Percentiles rank a stretch among this genome's conserved stretches.
phyloP scores from a whole-genome alignment of 2,888 invertebrate genomes.

The Cryptosula pallasiana region DNA sequence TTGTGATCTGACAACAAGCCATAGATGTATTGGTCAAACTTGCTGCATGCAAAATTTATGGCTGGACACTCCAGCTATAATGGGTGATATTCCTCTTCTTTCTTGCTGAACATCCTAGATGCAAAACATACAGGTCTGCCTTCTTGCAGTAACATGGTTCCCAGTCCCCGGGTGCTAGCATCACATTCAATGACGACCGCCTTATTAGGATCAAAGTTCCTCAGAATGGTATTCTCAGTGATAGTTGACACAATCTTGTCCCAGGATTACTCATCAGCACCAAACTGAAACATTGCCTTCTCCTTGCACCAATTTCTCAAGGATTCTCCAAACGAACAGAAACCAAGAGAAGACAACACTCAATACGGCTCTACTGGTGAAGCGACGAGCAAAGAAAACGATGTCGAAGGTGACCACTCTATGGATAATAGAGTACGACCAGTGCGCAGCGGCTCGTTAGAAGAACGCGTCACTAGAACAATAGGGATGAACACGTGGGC shows the following conservation, averaged over 20 bases:
- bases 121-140: constrained; percentile 20
- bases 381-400: no score
- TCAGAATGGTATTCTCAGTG: background rate
- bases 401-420: no score
- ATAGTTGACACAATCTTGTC: background rate
- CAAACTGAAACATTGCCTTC: background rate
- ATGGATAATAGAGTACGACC: no score
- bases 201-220: background rate
- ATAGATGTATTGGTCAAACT: constrained; percentile 31
- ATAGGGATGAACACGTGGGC: no score
- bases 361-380: no score
- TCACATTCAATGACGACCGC: constrained; percentile 11
- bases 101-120: background rate
- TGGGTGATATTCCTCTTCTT: background rate
- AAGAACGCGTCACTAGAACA: no score
- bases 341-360: no score
- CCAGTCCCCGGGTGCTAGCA: constrained; percentile 2
- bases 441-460: no score
- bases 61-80: constrained; percentile 12
- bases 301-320: background rate
- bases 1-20: constrained; percentile 24
- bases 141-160: constrained; percentile 6
- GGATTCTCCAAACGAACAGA: background rate
- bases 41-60: constrained; percentile 28
- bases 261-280: background rate